Percentiles rank a stretch among this genome's conserved stretches.
Evolutionary conservation across 1,140 invertebrate species (phyloP).

Genomic region (Trissolcus basalis): DNA sequence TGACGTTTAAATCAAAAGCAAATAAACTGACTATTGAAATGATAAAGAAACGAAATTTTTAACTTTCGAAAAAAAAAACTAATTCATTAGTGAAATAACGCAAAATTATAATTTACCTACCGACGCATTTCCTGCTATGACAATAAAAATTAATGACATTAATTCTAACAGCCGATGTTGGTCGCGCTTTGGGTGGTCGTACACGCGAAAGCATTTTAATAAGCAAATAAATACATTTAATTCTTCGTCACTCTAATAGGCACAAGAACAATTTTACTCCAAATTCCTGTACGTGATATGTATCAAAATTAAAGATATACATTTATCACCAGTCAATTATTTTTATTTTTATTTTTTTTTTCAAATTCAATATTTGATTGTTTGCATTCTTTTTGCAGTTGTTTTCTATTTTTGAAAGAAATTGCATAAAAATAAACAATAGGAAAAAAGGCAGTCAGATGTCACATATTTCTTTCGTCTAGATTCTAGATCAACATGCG

Average conservation of each 20-base stretch:
- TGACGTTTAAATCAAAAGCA: no score
- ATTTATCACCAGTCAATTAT: not conserved
- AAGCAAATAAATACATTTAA: constrained; percentile 37
- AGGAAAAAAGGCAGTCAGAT: no score
- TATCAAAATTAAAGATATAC: not conserved
- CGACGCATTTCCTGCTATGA: constrained; percentile 2
- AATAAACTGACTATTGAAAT: no score
- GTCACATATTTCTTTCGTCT: no score
- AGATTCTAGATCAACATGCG: no score
- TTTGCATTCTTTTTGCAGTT: not conserved
- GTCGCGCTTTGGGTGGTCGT: constrained; percentile 32
- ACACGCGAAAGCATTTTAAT: constrained; percentile 42
- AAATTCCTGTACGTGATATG: not conserved
- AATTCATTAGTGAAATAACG: no score
- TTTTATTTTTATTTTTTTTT: not conserved
- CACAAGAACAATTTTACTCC: not conserved
- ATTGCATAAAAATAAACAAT: no score
- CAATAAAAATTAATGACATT: constrained; percentile 27
- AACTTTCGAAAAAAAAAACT: no score
- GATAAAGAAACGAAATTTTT: no score
- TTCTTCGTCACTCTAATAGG: not conserved
- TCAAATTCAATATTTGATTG: not conserved
- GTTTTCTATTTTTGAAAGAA: no score
- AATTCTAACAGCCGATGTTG: constrained; percentile 25
- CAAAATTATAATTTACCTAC: no score